Evolutionary conservation across 2,113 vertebrate genomes (phyloP).

Genomic region (Chloropsis hardwickii): DNA sequence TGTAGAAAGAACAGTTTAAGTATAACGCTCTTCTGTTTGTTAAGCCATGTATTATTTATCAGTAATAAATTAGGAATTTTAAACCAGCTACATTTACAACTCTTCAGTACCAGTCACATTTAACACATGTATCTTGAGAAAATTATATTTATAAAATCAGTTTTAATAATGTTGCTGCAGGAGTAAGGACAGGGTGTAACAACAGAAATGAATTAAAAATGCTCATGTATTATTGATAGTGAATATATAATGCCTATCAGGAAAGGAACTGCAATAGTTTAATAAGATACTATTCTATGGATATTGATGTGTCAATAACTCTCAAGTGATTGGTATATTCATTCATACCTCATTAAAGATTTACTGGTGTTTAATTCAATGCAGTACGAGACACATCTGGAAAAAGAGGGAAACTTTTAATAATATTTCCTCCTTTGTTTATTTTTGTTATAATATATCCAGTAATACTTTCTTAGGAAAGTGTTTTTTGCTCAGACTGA

Average conservation of each 20-base stretch:
- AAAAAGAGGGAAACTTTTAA: slow-evolving; percentile 62
- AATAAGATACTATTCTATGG: slow-evolving; percentile 59
- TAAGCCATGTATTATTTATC: slow-evolving; percentile 68
- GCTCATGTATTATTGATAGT: slow-evolving; percentile 71
- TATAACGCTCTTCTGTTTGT: background rate
- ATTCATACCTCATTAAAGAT: slow-evolving; percentile 69
- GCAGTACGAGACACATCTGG: slow-evolving; percentile 18
- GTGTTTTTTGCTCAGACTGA: slow-evolving; percentile 33
- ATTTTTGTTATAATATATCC: slow-evolving; percentile 66
- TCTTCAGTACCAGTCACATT: slow-evolving; percentile 32
- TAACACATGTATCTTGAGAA: slow-evolving; percentile 59
- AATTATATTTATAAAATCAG: slow-evolving; percentile 64
- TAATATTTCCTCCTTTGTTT: slow-evolving; percentile 58
- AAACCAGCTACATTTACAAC: slow-evolving; percentile 28
- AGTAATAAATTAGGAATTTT: slow-evolving; percentile 57
- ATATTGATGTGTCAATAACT: slow-evolving; percentile 72
- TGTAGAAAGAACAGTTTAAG: slow-evolving; percentile 26
- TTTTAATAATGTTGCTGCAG: slow-evolving; percentile 69
- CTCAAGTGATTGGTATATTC: slow-evolving; percentile 65
- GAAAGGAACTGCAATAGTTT: slow-evolving; percentile 50
- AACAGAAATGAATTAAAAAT: slow-evolving; percentile 74
- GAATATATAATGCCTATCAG: slow-evolving; percentile 65
- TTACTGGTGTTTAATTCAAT: slow-evolving; percentile 66
- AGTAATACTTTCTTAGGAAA: slow-evolving; percentile 56
- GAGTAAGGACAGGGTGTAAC: slow-evolving; percentile 65